Evolutionary conservation across 2,888 invertebrate genomes (phyloP).

Genomic region (Paralinhomoeus sp.): DNA sequence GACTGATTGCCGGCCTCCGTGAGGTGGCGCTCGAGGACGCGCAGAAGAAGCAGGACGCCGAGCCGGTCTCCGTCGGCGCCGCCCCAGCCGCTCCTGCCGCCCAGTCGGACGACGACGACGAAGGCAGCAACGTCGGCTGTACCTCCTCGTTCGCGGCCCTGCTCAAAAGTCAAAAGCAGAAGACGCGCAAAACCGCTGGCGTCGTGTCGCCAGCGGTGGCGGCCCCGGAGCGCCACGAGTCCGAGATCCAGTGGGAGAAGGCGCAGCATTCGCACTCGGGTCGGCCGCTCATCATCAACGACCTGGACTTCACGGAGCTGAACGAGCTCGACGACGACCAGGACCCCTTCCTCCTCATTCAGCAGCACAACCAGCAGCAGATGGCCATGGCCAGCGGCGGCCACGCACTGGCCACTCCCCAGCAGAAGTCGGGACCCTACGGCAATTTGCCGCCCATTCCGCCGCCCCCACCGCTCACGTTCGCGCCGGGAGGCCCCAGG

Average conservation of each 20-base stretch:
- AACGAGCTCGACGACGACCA: constrained; percentile 57
- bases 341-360: constrained; percentile 23
- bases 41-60: too few relatives aligned
- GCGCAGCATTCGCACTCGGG: constrained; percentile 37
- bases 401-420: constrained; percentile 13
- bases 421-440: too few relatives aligned
- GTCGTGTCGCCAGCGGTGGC: constrained; percentile 7
- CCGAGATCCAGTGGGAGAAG: constrained; percentile 85
- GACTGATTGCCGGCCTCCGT: constrained; percentile 5
- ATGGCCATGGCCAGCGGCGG: constrained; percentile 30
- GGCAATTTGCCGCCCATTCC: constrained; percentile 13
- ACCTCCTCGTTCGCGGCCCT: background rate
- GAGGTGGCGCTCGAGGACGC: constrained; percentile 4
- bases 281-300: constrained; percentile 51
- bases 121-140: background rate
- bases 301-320: constrained; percentile 86
- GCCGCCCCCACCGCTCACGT: constrained; percentile 28
- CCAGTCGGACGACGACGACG: too few relatives aligned
- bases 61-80: too few relatives aligned
- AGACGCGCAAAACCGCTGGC: constrained; percentile 4
- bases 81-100: too few relatives aligned
- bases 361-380: constrained; percentile 11
- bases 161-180: constrained; percentile 5
- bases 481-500: constrained; percentile 21
- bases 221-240: constrained; percentile 9